Evolutionary conservation across 2,113 vertebrate species (phyloP).

Genomic region (Puffinus mauretanicus): DNA sequence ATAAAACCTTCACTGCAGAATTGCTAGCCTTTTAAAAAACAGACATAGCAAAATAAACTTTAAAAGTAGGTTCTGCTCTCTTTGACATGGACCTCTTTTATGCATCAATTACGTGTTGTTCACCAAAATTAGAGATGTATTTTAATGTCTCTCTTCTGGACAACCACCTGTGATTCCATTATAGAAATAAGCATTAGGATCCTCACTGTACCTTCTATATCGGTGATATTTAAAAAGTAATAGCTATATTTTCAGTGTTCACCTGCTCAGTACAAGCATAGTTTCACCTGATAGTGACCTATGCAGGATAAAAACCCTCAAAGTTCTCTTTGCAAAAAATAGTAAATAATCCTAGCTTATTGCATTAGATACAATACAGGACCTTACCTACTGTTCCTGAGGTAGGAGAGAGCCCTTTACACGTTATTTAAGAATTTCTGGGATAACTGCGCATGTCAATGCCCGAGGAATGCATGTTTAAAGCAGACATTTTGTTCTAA

Average conservation of each 20-base stretch:
- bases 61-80: neutral
- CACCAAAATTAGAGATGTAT: neutral
- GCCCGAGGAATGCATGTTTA: neutral
- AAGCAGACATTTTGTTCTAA: neutral
- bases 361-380: neutral
- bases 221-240: neutral
- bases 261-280: neutral
- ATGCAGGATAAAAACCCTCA: neutral
- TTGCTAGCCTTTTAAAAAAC: neutral
- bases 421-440: neutral
- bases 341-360: neutral
- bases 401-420: neutral
- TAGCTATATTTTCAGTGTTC: neutral
- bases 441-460: neutral
- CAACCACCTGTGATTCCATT: neutral
- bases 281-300: neutral
- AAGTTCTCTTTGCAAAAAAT: neutral
- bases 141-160: neutral
- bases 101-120: neutral
- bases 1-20: neutral
- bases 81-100: neutral
- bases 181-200: neutral
- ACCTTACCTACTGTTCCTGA: neutral
- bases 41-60: neutral
- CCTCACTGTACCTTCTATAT: neutral